phyloP scores from a whole-genome alignment of 1,140 invertebrate genomes.

The Euura saliciscinereae region DNA sequence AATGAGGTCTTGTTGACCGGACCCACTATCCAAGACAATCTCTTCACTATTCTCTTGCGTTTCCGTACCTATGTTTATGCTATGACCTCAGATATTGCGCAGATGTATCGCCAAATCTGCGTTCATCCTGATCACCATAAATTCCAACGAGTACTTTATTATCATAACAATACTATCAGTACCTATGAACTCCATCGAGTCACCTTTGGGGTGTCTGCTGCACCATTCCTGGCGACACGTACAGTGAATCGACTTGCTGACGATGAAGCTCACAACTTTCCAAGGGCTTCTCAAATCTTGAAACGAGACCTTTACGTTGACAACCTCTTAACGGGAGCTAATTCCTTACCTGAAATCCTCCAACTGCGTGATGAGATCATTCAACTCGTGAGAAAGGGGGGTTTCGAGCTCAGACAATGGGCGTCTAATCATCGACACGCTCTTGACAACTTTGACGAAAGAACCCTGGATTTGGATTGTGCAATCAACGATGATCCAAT shows the following conservation, averaged over 20 bases:
- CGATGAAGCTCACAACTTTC: conserved; percentile 34
- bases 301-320: conserved; percentile 31
- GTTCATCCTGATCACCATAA: conserved; percentile 28
- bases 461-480: conserved; percentile 9
- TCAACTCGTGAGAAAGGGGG: conserved; percentile 30
- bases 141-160: conserved; percentile 44
- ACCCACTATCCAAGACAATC: conserved; percentile 15
- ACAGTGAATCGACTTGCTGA: conserved; percentile 36
- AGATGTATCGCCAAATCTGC: conserved; percentile 44
- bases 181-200: conserved; percentile 43
- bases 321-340: conserved; percentile 38
- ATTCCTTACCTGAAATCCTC: conserved; percentile 24
- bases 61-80: conserved; percentile 20
- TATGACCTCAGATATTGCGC: conserved; percentile 31
- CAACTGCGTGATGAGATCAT: conserved; percentile 31
- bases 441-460: conserved; percentile 27
- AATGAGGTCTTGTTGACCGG: conserved; percentile 22
- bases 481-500: background rate
- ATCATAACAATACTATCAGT: conserved; percentile 25
- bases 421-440: conserved; percentile 35
- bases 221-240: conserved; percentile 39
- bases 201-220: conserved; percentile 46
- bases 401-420: conserved; percentile 42
- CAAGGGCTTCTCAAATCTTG: conserved; percentile 27
- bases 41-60: conserved; percentile 12